Conservation (phyloP, 2,888 invertebrate genomes). For the Ethmia dodecea region DNA sequence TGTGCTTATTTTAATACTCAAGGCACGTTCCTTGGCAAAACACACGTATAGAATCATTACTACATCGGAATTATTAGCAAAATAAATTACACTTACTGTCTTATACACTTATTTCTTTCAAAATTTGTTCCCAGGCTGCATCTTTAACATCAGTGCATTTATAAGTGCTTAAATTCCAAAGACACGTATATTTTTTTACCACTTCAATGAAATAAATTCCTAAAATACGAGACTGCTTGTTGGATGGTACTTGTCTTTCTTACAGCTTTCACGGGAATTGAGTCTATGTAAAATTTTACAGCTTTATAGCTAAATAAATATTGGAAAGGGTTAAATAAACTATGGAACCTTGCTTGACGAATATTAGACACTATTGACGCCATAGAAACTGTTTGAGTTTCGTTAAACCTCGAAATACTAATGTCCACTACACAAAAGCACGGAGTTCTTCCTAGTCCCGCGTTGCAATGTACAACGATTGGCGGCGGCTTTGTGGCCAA, state of each 20-base stretch:
- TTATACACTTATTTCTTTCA: slow-evolving; percentile 18
- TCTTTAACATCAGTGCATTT: slow-evolving; percentile 15
- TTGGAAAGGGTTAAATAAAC: slow-evolving; percentile 1
- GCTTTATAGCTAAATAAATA: background rate
- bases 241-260: background rate
- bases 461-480: slow-evolving; percentile 1
- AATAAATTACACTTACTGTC: slow-evolving; percentile 15
- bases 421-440: slow-evolving; percentile 1
- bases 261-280: background rate
- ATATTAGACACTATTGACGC: slow-evolving; percentile 1
- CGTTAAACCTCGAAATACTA: background rate
- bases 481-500: background rate
- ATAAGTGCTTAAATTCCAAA: slow-evolving; percentile 13
- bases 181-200: slow-evolving; percentile 21
- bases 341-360: background rate
- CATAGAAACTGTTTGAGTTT: background rate
- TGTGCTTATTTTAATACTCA: slow-evolving; percentile 19
- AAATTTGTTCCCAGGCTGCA: slow-evolving; percentile 20
- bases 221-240: background rate
- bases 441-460: background rate
- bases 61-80: slow-evolving; percentile 14
- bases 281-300: background rate
- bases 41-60: slow-evolving; percentile 13
- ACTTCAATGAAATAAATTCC: background rate
- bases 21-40: slow-evolving; percentile 17